These are phyloP conservation scores for Phaenicophaeus curvirostris DNA, from an alignment of 2,797 vertebrate species.

Conservation along the genomic window DNA sequence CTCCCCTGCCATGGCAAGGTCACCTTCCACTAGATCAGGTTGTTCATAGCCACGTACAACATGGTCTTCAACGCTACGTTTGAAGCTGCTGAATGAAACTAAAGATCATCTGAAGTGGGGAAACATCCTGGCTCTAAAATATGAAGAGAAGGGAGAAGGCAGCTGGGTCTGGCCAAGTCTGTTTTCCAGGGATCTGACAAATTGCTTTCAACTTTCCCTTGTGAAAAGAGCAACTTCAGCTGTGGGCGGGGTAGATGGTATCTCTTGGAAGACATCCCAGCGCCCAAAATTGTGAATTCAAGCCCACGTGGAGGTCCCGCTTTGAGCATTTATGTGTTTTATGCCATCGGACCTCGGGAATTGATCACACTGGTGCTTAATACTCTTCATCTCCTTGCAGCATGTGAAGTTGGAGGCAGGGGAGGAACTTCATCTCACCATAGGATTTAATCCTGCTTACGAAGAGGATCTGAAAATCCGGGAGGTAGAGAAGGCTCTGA, in stretches of 20 bases:
- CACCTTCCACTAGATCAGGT: too few species aligned
- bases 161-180: neutral
- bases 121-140: neutral
- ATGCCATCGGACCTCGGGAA: neutral
- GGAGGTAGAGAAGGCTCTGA: conserved; percentile 77
- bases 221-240: too few species aligned
- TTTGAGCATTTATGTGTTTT: fast-evolving
- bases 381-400: conserved; percentile 67
- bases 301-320: fast-evolving
- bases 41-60: too few species aligned
- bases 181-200: neutral
- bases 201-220: too few species aligned
- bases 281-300: too few species aligned
- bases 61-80: too few species aligned
- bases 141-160: neutral
- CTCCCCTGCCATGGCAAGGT: too few species aligned
- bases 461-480: conserved; percentile 65
- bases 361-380: neutral
- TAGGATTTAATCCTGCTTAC: conserved; percentile 84
- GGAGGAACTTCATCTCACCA: conserved; percentile 74
- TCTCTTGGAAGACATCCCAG: too few species aligned
- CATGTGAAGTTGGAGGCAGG: conserved; percentile 74
- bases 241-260: too few species aligned
- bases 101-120: neutral
- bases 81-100: neutral